Evolutionary conservation across 2,797 vertebrate genomes (phyloP), one percentile per base, ranked within the genome.

Genomic region (Apogon talboti): DNA sequence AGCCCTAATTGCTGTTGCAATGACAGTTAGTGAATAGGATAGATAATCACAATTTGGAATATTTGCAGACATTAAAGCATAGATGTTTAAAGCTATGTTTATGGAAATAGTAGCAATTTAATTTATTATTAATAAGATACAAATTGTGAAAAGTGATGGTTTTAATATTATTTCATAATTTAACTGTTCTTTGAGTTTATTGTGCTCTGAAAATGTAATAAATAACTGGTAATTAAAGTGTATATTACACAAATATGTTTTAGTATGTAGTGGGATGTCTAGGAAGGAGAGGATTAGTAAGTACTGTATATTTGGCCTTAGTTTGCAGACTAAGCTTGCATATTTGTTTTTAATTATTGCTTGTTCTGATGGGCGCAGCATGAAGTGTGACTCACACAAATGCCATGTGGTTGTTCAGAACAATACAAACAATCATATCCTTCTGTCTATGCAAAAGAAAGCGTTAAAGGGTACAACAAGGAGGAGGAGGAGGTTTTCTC

Each of bases 281-380:
- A 45, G 43, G 53, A 55, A 50, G 65, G 56, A 33, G 41, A 43
- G 11, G 21, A 56, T 64, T 58, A 59, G 50, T 71, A 48, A 60
- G 47, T 46, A 41, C 24, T 28, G 24, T 41, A 41, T 54, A 60
- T 70, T 63, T 77, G 55, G 61, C 53, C 47, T 77, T 59, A 58
- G 54, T 55, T 78, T 80, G 61, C 68, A 71, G 70, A 82, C 70
- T 78, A 75, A 79, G 69, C 60, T 76, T 75, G 66, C 78, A 84
- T 84, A 85, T 91, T 86, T 68, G 14, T 58, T 88, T 91, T 91
- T 88, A 91, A 91, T 93, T 93, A 92, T 91, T 91, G 90, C 85
- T 89, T 86, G 75, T 87, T 88, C 75, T 82, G 76, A 83, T 76
- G 70, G 66, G 80, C 87, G 89, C 85, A 79, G 90, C 89, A 71